Conservation (phyloP, 2,797 vertebrate species). For the Myotis daubentonii region DNA sequence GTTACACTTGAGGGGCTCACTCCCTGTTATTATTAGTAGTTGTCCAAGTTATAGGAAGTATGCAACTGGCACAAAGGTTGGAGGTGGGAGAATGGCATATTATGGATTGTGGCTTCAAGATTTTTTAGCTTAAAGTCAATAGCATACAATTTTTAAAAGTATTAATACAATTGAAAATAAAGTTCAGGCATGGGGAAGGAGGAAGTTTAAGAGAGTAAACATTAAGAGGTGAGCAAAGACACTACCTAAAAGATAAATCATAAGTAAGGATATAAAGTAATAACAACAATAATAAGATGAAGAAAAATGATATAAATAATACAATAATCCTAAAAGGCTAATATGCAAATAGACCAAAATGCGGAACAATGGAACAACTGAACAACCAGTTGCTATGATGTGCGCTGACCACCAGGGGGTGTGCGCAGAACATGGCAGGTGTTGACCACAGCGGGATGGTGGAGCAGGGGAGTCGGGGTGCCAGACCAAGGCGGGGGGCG, state of each 20-base stretch:
- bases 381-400: too few species aligned
- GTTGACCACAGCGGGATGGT: too few species aligned
- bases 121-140: neutral
- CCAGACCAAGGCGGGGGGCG: too few species aligned
- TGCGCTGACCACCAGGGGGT: too few species aligned
- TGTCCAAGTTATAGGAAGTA: neutral
- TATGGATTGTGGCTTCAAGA: neutral
- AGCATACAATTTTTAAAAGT: neutral
- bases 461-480: too few species aligned
- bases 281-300: neutral
- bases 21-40: neutral
- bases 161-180: constrained; percentile 7
- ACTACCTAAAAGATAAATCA: neutral
- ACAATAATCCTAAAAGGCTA: too few species aligned
- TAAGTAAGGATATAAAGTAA: neutral
- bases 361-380: too few species aligned
- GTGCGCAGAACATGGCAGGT: too few species aligned
- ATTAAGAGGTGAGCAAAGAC: neutral
- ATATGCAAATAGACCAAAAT: too few species aligned
- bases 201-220: neutral
- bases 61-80: neutral
- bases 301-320: neutral
- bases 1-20: neutral
- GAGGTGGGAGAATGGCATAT: neutral
- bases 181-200: neutral